Evolutionary conservation across 2,797 vertebrate genomes (phyloP).

Genomic region (Pelobates cultripes): DNA sequence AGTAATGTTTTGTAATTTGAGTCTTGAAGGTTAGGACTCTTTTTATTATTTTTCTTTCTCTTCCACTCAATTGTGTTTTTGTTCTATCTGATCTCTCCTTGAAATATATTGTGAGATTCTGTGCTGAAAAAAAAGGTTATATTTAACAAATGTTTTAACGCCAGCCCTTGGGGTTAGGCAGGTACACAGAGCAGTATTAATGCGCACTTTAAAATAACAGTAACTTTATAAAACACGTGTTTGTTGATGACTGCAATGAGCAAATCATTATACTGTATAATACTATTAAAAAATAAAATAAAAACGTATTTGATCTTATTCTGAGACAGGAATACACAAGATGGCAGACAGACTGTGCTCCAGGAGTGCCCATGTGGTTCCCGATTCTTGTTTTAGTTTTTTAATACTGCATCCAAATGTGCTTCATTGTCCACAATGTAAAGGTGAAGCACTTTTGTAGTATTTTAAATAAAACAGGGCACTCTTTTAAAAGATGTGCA

Average conservation of each 20-base stretch:
- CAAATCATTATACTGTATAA: not conserved
- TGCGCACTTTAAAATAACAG: not conserved
- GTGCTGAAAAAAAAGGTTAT: not conserved
- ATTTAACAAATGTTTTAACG: slow-evolving; percentile 5
- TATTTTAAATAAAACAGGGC: not conserved
- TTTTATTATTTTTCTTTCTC: not conserved
- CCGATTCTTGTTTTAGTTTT: not conserved
- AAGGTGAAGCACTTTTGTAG: not conserved
- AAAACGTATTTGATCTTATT: not conserved
- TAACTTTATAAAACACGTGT: not conserved
- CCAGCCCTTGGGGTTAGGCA: slow-evolving; percentile 47
- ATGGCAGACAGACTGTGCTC: not conserved
- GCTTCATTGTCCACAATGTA: not conserved
- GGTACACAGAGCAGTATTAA: slow-evolving; percentile 37
- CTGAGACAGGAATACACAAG: not conserved
- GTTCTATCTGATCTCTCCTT: slow-evolving; percentile 1
- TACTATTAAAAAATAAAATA: no score
- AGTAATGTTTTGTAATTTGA: not conserved
- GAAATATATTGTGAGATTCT: not conserved
- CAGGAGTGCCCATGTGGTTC: not conserved
- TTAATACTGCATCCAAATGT: not conserved
- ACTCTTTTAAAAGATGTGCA: not conserved
- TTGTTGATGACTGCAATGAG: not conserved
- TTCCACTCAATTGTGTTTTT: not conserved
- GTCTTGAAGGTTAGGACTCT: not conserved